These are phyloP conservation scores for Drosophila virilis DNA, from an alignment of 1,140 invertebrate genomes.

Conservation along the genomic window DNA sequence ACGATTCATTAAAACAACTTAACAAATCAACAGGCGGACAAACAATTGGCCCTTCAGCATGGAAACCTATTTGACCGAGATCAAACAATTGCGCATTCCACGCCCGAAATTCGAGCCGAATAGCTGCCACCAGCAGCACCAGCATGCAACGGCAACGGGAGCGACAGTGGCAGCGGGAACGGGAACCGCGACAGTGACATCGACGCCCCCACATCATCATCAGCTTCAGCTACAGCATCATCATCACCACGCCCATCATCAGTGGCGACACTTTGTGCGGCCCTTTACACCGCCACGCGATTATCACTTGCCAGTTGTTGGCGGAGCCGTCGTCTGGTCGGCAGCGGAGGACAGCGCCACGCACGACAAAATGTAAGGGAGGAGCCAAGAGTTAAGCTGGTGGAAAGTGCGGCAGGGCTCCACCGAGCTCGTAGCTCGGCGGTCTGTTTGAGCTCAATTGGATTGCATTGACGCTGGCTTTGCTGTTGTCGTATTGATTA, in stretches of 20 bases:
- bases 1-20: constrained; percentile 60
- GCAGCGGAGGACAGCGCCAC: constrained; percentile 48
- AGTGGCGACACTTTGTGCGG: constrained; percentile 82
- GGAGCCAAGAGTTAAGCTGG: not conserved
- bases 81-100: constrained; percentile 92
- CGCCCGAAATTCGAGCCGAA: constrained; percentile 91
- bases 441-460: constrained; percentile 51
- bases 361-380: constrained; percentile 63
- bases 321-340: constrained; percentile 46
- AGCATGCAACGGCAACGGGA: constrained; percentile 86
- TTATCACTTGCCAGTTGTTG: constrained; percentile 70
- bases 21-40: constrained; percentile 67
- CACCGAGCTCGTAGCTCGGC: constrained; percentile 11
- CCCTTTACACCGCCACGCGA: constrained; percentile 82
- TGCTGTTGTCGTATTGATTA: constrained; percentile 42
- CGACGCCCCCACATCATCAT: constrained; percentile 52
- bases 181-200: constrained; percentile 29
- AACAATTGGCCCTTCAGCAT: constrained; percentile 83
- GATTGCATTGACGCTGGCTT: constrained; percentile 36
- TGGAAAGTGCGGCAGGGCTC: not conserved
- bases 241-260: constrained; percentile 55
- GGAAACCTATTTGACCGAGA: constrained; percentile 93
- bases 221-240: constrained; percentile 42
- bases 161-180: constrained; percentile 71
- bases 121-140: constrained; percentile 87